Base-by-base conservation (phyloP, 2,113 vertebrate genomes). In the Pao palembangensis region DNA sequence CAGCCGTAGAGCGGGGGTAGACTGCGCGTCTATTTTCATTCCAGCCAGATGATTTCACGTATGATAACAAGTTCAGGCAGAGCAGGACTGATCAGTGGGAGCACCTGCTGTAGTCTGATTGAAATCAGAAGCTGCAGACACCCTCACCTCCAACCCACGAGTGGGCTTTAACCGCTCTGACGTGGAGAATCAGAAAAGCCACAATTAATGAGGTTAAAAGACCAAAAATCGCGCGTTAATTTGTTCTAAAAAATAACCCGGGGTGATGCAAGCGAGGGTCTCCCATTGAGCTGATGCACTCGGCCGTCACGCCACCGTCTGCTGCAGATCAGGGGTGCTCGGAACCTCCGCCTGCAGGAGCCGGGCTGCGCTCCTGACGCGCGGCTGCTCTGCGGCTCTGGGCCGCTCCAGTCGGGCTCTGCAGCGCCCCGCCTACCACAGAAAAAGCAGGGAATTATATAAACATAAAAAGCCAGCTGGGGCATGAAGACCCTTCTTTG, bases 241-340 rank as follows among this genome's bases (percentile, higher is more conserved):
- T 55, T 51, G 11, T 77, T 83, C 88, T 86, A 91, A 88, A 88
- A 90, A 87, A 91, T 91, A 91, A 88, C 75, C 12, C 3, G 41
- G 73, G 55, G 76, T 88, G 90, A 90, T 87, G 88, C 85, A 85
- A 88, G 76, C 74, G 38, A 75, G 82, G 80, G 79, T 82, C 88
- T 90, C 88, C 88, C 66, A 83, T 87, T n/a, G 84, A 66, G 87
- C 15, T 71, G 85, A 81, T 78, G 84, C 31, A 31, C 75, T 62
- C 80, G 28, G 76, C 84, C 80, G 65, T 72, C 78, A 73, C 58
- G 78, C 68, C 73, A 63, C 63, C 69, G 83, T 84, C 84, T 78
- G 78, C 82, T 80, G 81, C 80, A 79, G 63, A 70, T 69, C 52
- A n/a, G 47, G 18, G 47, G 16, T 17, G 47, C n/a, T 8, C 47